Base-by-base conservation (phyloP, 2,797 vertebrate species). In the Liparis tanakae region DNA sequence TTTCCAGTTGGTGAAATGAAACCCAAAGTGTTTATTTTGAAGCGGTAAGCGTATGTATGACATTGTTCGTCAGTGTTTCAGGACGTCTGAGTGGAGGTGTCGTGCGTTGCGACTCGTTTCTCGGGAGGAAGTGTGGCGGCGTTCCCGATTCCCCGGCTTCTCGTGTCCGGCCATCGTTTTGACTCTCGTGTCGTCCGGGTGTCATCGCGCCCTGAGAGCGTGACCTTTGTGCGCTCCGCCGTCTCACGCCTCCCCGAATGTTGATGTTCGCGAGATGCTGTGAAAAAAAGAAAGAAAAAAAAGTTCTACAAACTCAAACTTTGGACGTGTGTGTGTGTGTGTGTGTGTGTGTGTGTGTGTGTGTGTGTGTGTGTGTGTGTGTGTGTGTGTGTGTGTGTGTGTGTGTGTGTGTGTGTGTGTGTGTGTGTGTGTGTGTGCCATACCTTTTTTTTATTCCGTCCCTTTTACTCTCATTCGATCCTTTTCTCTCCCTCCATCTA, bases 401-500 rank as follows among this genome's bases (percentile, higher is more conserved):
- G 62, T 22, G 44, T 46, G 15, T 46, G 44, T 83, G 25, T 12
- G 10, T 70, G 60, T 34, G 64, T 65, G 34, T 48, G 61, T 51
- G n/a, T 36, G 55, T 22, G 48, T 22, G 62, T 22, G 44, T 46
- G 15, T 46, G 44, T 36, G 55, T 48, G 37, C 44, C 34, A 15
- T 22, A 74, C 61, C 69, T 86, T 64, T 53, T 69, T 67, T 53
- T 64, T 37, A 55, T 79, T 54, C n/a, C 65, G 22, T 76, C 56
- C 50, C 37, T 30, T 30, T 60, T 53, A 72, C 66, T 79, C 67
- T 67, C 51, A 46, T 76, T 82, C 57, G 37, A 51, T 81, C 65
- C 43, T 20, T 57, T 72, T 60, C 74, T 55, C 13, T 87, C 76
- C 78, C 74, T 80, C 75, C 81, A 67, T 85, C 72, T 76, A 58